Evolutionary conservation across 2,113 vertebrate genomes (phyloP).

Genomic region (Xiphophorus maculatus): DNA sequence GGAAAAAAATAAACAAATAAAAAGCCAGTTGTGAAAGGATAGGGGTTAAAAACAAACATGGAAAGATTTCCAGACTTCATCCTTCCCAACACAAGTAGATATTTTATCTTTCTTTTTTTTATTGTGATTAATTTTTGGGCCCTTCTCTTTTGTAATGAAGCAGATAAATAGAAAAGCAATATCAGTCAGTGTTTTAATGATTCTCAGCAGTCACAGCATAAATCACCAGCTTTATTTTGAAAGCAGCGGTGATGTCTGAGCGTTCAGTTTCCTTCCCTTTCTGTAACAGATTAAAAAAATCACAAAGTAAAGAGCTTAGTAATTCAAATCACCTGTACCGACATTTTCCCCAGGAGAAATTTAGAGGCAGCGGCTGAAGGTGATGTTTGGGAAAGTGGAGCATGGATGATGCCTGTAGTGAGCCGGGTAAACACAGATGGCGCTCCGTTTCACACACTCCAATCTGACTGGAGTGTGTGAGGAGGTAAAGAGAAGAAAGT

Average conservation of each 20-base stretch:
- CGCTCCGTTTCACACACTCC: constrained; percentile 49
- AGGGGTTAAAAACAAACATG: constrained; percentile 5
- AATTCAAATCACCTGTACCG: constrained; percentile 13
- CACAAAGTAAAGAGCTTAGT: constrained; percentile 15
- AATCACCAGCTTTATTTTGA: constrained; percentile 70
- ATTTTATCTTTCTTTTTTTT: constrained; percentile 65
- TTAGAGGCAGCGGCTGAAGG: background rate
- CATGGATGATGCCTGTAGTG: constrained; percentile 26
- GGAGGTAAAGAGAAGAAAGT: constrained; percentile 58
- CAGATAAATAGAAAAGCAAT: constrained; percentile 72
- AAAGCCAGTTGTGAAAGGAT: constrained; percentile 26
- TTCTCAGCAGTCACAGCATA: constrained; percentile 41
- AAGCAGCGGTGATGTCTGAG: constrained; percentile 57
- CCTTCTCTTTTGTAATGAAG: constrained; percentile 60
- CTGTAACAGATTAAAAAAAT: constrained; percentile 22
- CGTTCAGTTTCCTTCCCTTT: constrained; percentile 27
- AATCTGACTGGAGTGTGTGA: constrained; percentile 28
- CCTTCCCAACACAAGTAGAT: constrained; percentile 36
- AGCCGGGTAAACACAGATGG: constrained; percentile 55
- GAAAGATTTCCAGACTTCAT: background rate
- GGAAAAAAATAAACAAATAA: constrained; percentile 18
- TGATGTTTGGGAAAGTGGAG: constrained; percentile 34
- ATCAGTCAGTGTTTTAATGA: constrained; percentile 60
- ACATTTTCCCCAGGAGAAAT: constrained; percentile 12
- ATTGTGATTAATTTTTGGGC: constrained; percentile 55